Conservation (phyloP, 2,797 vertebrate species). For the Enteromius afrohamiltoni region DNA sequence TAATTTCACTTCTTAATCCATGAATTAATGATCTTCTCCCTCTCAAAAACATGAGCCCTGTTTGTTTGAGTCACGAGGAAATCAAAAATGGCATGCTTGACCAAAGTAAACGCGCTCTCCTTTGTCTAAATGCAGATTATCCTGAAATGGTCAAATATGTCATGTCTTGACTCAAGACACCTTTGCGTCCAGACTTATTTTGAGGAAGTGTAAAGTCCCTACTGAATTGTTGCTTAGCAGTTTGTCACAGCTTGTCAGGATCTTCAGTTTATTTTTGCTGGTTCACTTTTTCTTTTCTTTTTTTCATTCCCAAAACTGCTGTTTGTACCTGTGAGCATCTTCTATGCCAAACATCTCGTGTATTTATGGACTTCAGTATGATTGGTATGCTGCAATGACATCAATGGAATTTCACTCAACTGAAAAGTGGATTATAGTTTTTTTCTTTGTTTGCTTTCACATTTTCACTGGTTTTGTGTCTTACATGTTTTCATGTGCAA, state of each 20-base stretch:
- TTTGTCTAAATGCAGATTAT: not conserved
- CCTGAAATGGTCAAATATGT: not conserved
- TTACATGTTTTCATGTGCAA: conserved; percentile 27
- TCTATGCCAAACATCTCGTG: conserved; percentile 14
- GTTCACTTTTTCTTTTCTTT: not conserved
- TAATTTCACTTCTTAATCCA: conserved; percentile 6
- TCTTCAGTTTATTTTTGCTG: not conserved
- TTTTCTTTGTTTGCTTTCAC: not conserved
- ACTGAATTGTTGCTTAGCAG: not conserved
- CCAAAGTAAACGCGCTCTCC: conserved; percentile 15
- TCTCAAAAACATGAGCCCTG: conserved; percentile 7
- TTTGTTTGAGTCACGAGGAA: not conserved
- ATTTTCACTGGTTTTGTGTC: conserved; percentile 46
- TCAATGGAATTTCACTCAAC: conserved; percentile 35
- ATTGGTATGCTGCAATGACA: conserved; percentile 54
- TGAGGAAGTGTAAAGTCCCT: conserved; percentile 2
- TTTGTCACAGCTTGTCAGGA: not conserved
- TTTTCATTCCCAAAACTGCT: not conserved
- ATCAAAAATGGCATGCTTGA: conserved; percentile 24
- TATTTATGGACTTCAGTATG: conserved; percentile 33
- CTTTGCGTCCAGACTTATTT: conserved; percentile 5
- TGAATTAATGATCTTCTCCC: conserved; percentile 10
- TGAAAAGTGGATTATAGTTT: conserved; percentile 37
- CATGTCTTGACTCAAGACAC: not conserved
- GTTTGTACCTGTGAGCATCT: conserved; percentile 4